Percentiles rank a stretch among this genome's conserved stretches.
These are phyloP conservation scores for Chiridota heheva DNA, from an alignment of 35 echinoderm and acorn worm genomes.

Conservation along the genomic window DNA sequence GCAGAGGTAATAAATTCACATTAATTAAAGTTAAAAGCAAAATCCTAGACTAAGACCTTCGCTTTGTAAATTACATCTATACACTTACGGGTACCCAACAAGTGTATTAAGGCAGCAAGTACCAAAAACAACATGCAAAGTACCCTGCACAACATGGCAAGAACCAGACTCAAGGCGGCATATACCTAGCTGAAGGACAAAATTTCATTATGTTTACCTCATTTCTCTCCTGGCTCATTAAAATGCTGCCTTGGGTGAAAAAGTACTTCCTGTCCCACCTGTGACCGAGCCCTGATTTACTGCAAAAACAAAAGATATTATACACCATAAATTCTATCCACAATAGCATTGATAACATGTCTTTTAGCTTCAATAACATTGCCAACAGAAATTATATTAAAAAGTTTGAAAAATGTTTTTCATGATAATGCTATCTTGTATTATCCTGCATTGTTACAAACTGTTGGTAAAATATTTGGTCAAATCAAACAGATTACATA, in stretches of 20 bases:
- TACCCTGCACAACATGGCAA: neutral
- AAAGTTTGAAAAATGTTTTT: too few relatives aligned
- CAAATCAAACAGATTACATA: too few relatives aligned
- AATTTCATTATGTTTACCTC: slow-evolving; percentile 31
- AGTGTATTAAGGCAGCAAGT: neutral
- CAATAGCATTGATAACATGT: neutral
- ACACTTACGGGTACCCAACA: neutral
- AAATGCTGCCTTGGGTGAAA: slow-evolving; percentile 89
- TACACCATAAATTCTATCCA: neutral
- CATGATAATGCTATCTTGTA: too few relatives aligned
- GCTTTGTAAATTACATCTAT: neutral
- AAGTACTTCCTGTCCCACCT: slow-evolving; percentile 91
- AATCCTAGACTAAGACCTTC: neutral
- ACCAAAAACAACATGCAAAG: slow-evolving; percentile 1
- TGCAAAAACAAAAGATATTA: slow-evolving; percentile 21
- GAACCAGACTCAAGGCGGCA: neutral
- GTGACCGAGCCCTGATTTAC: slow-evolving; percentile 84
- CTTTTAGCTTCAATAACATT: too few relatives aligned
- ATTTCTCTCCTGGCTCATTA: slow-evolving; percentile 86
- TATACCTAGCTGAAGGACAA: too few relatives aligned
- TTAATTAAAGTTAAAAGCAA: neutral
- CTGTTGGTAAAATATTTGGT: too few relatives aligned
- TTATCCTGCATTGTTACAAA: too few relatives aligned
- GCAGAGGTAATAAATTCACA: too few relatives aligned
- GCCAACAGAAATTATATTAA: too few relatives aligned